Evolutionary conservation across 2,797 vertebrate species (phyloP), one percentile per base, ranked within the genome.

Genomic region (Paramormyrops hopkinsi): DNA sequence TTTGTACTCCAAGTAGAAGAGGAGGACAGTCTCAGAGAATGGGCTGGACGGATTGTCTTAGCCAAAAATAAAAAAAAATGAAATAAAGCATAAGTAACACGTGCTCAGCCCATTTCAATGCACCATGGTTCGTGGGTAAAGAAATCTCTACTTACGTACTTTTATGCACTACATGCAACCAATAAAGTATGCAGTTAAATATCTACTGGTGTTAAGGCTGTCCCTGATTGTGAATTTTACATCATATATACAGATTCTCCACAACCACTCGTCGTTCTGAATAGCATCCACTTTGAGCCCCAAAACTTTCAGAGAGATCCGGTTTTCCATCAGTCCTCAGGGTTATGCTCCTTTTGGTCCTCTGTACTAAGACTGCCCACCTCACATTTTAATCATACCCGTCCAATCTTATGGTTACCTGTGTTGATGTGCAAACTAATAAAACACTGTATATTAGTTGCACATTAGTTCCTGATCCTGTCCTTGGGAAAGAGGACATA

Each of bases 41-140:
- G n/a, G 51, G 62, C 19, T 46, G 82, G 69, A 76, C 88, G 91
- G 95, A 97, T 95, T 95, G 95, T 95, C 95, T 93, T 95, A 94
- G 94, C 94, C 17, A 82, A 82, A 82, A 73, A 73, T 62, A 92
- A 90, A 41, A 90, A 41, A 59, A 62, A 73, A 46, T 1, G 2
- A 22, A 89, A 89, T 69, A 85, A n/a, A 53, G 48, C 29, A 29
- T 86, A 33, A 22, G 62, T 50, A 86, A 79, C 73, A 79, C 37
- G 76, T 82, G 65, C 56, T 86, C 88, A 65, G 83, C 88, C 53
- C 59, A 89, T 91, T 87, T 90, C 88, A 92, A 92, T 92, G 89
- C 90, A 91, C 91, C 91, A 90, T 91, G 90, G 83, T 85, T 85
- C 33, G 84, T 53, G 84, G 50, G 50, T 33, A 54, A 82, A 82